phyloP scores from a whole-genome alignment of 2,113 vertebrate genomes.

The Condylura cristata region DNA sequence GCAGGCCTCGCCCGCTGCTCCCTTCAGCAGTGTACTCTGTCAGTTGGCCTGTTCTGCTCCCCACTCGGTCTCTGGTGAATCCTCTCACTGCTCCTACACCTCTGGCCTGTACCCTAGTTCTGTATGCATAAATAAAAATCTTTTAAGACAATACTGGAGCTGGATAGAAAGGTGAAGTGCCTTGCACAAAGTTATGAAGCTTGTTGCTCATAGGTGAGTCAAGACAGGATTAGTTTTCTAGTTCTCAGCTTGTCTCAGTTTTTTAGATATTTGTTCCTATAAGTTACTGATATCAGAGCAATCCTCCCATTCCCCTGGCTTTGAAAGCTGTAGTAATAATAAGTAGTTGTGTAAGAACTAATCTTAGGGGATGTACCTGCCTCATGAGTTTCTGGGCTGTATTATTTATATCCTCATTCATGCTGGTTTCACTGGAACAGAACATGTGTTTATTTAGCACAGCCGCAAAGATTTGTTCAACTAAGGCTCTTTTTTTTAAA shows the following conservation, averaged over 20 bases:
- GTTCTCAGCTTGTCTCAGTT: neutral
- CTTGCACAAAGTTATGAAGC: neutral
- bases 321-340: neutral
- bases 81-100: too few relatives aligned
- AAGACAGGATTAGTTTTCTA: neutral
- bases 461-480: neutral
- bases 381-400: neutral
- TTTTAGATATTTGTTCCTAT: neutral
- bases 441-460: neutral
- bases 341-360: too few relatives aligned
- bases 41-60: too few relatives aligned
- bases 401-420: neutral
- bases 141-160: neutral
- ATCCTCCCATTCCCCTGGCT: rapidly evolving
- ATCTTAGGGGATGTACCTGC: neutral
- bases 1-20: too few relatives aligned
- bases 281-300: neutral
- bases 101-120: too few relatives aligned
- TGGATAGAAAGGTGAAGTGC: neutral
- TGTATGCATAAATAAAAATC: too few relatives aligned
- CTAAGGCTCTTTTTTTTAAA: neutral
- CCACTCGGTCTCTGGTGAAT: too few relatives aligned
- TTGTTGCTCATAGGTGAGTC: neutral
- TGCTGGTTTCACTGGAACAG: neutral
- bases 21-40: too few relatives aligned